These are phyloP conservation scores for Trichomalopsis sarcophagae DNA, from an alignment of 1,140 invertebrate genomes.

Conservation along the genomic window DNA sequence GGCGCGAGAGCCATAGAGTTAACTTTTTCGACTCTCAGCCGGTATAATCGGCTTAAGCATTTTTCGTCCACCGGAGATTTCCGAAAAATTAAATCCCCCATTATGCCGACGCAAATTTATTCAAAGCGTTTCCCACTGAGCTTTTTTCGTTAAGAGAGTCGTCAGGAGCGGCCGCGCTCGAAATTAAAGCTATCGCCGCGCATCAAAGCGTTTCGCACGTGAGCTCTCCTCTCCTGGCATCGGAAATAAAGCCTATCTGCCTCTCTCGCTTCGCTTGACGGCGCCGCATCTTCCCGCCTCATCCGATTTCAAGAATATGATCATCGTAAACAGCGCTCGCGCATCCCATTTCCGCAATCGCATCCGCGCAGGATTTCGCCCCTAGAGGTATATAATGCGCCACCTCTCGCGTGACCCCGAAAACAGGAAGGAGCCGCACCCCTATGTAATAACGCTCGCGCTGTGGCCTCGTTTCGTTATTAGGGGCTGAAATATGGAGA, in stretches of 20 bases:
- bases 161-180: not conserved
- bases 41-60: too few species aligned
- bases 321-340: conserved; percentile 41
- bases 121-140: not conserved
- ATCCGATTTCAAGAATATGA: conserved; percentile 49
- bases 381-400: not conserved
- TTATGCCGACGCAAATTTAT: not conserved
- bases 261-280: not conserved
- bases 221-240: not conserved
- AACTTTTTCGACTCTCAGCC: not conserved
- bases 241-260: conserved; percentile 30
- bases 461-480: too few species aligned
- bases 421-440: not conserved
- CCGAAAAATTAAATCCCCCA: not conserved
- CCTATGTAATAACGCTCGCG: too few species aligned
- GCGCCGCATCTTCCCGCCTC: not conserved
- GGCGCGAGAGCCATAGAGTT: not conserved
- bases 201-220: conserved; percentile 8
- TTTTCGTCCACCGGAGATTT: too few species aligned
- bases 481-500: too few species aligned
- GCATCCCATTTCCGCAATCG: conserved; percentile 44
- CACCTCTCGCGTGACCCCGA: not conserved
- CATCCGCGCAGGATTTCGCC: conserved; percentile 23
- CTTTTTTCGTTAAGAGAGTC: not conserved
- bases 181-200: not conserved